A percentile compares a stretch with the other conserved stretches of the same genome.
phyloP scores from a whole-genome alignment of 1,140 invertebrate genomes.

The Dreissena polymorpha region DNA sequence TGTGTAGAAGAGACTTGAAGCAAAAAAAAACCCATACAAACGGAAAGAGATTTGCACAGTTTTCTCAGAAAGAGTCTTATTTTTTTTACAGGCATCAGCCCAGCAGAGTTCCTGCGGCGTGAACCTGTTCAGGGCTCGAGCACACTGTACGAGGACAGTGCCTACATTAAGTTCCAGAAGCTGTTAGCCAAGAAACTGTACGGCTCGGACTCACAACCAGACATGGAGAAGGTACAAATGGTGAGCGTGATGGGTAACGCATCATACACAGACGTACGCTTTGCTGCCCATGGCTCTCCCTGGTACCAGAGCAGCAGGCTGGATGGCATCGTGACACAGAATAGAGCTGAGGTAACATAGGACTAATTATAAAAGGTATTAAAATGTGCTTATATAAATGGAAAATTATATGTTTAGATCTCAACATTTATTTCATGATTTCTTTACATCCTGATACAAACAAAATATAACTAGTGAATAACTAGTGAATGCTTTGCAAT shows the following conservation, averaged over 20 bases:
- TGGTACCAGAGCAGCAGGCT: slow-evolving; percentile 96
- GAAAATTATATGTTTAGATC: too few relatives aligned
- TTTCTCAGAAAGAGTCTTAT: background rate
- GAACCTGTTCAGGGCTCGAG: background rate
- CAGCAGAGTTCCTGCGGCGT: slow-evolving; percentile 22
- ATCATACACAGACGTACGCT: slow-evolving; percentile 87
- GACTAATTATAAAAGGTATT: background rate
- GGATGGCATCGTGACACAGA: slow-evolving; percentile 95
- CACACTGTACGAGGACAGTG: slow-evolving; percentile 2
- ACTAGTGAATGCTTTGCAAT: too few relatives aligned
- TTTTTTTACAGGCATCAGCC: slow-evolving; percentile 15
- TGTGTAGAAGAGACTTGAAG: too few relatives aligned
- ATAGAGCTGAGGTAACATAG: slow-evolving; percentile 88
- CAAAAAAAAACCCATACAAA: too few relatives aligned
- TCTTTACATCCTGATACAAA: too few relatives aligned
- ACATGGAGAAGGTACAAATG: slow-evolving; percentile 94
- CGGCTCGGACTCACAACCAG: slow-evolving; percentile 79
- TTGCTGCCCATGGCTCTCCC: slow-evolving; percentile 96
- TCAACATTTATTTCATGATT: too few relatives aligned
- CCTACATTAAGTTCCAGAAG: slow-evolving; percentile 30
- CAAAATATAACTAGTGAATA: too few relatives aligned
- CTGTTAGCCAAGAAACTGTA: slow-evolving; percentile 85
- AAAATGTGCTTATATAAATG: background rate
- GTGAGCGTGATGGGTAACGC: slow-evolving; percentile 87
- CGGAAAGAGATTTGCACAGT: too few relatives aligned